These are phyloP conservation scores for Heliconius himera DNA, from an alignment of 1,140 invertebrate species.

Conservation along the genomic window DNA sequence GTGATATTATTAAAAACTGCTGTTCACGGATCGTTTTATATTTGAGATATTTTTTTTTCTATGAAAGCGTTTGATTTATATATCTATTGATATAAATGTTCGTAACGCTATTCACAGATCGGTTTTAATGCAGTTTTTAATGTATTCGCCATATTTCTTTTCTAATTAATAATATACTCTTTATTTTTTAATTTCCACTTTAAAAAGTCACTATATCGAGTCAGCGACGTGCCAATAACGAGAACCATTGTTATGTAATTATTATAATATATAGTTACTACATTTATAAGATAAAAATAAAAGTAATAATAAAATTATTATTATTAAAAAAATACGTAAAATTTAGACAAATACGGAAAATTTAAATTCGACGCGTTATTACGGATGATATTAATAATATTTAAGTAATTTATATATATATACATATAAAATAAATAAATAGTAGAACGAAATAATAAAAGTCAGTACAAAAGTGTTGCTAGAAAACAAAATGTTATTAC, in stretches of 20 bases:
- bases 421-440: conserved; percentile 22
- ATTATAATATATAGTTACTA: conserved; percentile 72
- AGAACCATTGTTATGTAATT: conserved; percentile 67
- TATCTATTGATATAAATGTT: conserved; percentile 69
- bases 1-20: conserved; percentile 2
- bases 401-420: conserved; percentile 46
- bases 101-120: conserved; percentile 48
- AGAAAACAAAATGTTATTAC: conserved; percentile 59
- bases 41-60: conserved; percentile 9
- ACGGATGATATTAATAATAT: conserved; percentile 63
- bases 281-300: conserved; percentile 65
- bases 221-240: conserved; percentile 73
- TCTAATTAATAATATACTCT: neutral
- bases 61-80: conserved; percentile 69
- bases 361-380: conserved; percentile 50
- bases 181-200: neutral
- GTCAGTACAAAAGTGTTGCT: conserved; percentile 63
- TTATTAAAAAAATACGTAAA: conserved; percentile 56
- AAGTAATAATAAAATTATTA: conserved; percentile 1
- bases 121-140: conserved; percentile 24
- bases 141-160: conserved; percentile 6
- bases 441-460: conserved; percentile 52
- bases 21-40: neutral
- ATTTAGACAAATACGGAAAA: conserved; percentile 55
- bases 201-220: conserved; percentile 42